Evolutionary conservation across 2,888 invertebrate species (phyloP).

Genomic region (Plagiodera versicolora): DNA sequence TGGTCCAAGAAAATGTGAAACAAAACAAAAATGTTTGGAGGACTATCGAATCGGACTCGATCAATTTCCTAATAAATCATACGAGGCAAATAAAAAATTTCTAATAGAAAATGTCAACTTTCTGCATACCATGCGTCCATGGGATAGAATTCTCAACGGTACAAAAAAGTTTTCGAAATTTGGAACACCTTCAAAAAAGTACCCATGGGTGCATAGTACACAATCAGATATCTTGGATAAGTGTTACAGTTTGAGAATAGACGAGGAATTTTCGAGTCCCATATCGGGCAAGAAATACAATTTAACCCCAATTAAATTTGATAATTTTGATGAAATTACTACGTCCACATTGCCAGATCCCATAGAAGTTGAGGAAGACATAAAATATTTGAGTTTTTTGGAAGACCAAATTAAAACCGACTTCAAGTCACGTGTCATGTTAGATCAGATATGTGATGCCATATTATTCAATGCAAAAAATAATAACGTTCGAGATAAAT

Average conservation of each 20-base stretch:
- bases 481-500: background rate
- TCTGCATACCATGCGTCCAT: slow-evolving; percentile 5
- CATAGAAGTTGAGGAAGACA: slow-evolving; percentile 29
- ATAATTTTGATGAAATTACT: slow-evolving; percentile 7
- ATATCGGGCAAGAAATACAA: slow-evolving; percentile 30
- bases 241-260: slow-evolving; percentile 19
- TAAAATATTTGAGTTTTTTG: slow-evolving; percentile 28
- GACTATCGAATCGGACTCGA: background rate
- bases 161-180: slow-evolving; percentile 31
- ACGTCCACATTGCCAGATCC: slow-evolving; percentile 26
- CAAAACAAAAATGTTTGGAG: background rate
- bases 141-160: slow-evolving; percentile 10
- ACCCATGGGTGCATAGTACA: slow-evolving; percentile 26
- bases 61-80: background rate
- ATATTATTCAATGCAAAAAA: slow-evolving; percentile 23
- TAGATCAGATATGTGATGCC: slow-evolving; percentile 37
- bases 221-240: slow-evolving; percentile 27
- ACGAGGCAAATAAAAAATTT: background rate
- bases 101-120: background rate
- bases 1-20: background rate
- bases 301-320: slow-evolving; percentile 16
- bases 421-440: slow-evolving; percentile 22
- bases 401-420: slow-evolving; percentile 23
- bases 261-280: slow-evolving; percentile 28
- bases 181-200: slow-evolving; percentile 29